Base-by-base conservation (phyloP, 1,140 invertebrate genomes). In the Drosophila tristis region DNA sequence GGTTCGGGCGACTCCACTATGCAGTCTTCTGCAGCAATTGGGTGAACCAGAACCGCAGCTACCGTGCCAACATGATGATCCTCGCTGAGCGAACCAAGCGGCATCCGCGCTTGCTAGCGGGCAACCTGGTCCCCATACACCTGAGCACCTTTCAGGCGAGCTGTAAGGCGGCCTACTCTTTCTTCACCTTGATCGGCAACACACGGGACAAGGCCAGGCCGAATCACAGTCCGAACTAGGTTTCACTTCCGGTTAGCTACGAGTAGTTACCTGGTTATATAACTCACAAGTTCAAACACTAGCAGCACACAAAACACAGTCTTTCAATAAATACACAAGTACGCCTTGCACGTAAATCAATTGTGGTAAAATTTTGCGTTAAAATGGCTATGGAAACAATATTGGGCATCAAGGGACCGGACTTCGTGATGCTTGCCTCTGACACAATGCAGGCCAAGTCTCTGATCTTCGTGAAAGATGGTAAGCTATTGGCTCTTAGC, bases 381-480 rank as follows among this genome's bases (percentile, higher is more conserved):
- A 15, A 9, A 7, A 73, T 85, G 64, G 61, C 63, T n/a, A 63
- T 97, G 95, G 98, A 99, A 93, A 98, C 96, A 92, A 93, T 98
- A 74, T 95, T 99, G 84, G 98, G 98, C 91, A 95, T 99, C 76
- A 95, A 96, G 86, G 98, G 97, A 87, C 95, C 96, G 78, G 97
- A 99, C 93, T 99, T 98, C 93, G 97, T 97, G 11, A 93, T 99
- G 79, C 93, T 99, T 66, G 98, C 98, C 0, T 95, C 97, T 8
- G 98, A 99, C 93, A 97, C 96, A 93, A 96, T 96, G 54, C 95
- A 94, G 78, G 95, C 95, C 71, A 95, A 96, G 57, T 98, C 97
- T 87, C 97, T 99, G 80, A 95, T 98, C 92, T 95, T 98, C 43
- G 96, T 98, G 95, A 98, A 98, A 94, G 95, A 95, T 92, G 97